Evolutionary conservation across 2,888 invertebrate genomes (phyloP), one percentile per base, ranked within the genome.

Genomic region (Leptopilina drosophilae): DNA sequence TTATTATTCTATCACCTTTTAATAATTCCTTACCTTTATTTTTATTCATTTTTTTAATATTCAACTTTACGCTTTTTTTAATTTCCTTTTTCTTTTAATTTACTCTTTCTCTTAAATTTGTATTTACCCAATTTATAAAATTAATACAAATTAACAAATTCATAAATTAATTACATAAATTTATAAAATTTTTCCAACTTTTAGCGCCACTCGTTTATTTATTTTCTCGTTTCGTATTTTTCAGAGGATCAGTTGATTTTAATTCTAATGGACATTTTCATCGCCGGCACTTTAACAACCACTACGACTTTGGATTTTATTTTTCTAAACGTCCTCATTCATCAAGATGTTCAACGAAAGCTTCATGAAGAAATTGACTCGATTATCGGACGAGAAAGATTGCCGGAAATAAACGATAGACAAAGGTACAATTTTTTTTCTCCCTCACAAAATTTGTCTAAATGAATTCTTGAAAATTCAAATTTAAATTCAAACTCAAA

Each of bases 251-350:
- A 95, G 87, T 88, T 95, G 76, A 91, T 94, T 5, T 93, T 95
- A 93, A 93, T 95, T 5, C 94, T 95, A 84, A 87, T 95, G 78
- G 96, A 96, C 88, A 92, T 95, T 67, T 95, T 95, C 84, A 93
- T 95, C 85, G 95, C 94, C 6, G 95, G 95, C 2, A 93, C 94
- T 0, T 93, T 93, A 84, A 95, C 95, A 0, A 95, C 95, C 0
- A 94, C 94, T 80, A 93, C 92, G 59, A 94, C 95, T 0, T 88
- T 95, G 15, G 94, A 94, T 84, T 93, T 95, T 86, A 93, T 94
- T 0, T 91, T 95, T 73, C 91, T 95, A 86, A 92, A 93, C 84
- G 93, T 95, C 93, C 91, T 94, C 20, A 87, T 94, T 42, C 92
- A 94, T 81, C 93, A 93, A 66, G 93, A 95, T 11, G 89, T 95